phyloP scores from a whole-genome alignment of 1,140 invertebrate genomes.

The Harpegnathos saltator region DNA sequence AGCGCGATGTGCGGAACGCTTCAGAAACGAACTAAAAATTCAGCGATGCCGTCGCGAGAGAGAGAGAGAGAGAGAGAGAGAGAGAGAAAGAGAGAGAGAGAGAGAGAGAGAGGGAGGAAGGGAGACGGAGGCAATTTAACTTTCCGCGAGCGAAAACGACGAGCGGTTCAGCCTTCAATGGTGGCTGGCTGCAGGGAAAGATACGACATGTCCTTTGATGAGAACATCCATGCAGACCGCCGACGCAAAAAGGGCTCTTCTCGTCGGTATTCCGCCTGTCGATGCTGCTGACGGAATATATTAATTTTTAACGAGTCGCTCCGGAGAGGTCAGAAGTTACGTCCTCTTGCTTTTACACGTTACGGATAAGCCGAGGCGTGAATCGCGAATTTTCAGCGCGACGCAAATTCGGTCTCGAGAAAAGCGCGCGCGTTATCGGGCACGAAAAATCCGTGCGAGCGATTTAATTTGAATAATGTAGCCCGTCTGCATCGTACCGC shows the following conservation, averaged over 20 bases:
- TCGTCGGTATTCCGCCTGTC: slow-evolving; percentile 43
- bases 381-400: slow-evolving; percentile 48
- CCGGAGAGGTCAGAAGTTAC: slow-evolving; percentile 13
- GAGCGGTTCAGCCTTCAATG: slow-evolving; percentile 15
- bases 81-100: slow-evolving; percentile 15
- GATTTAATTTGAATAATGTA: slow-evolving; percentile 54
- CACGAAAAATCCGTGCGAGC: slow-evolving; percentile 25
- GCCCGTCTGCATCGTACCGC: slow-evolving; percentile 13
- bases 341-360: slow-evolving; percentile 5
- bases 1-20: neutral
- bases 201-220: slow-evolving; percentile 61
- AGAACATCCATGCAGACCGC: slow-evolving; percentile 14
- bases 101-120: slow-evolving; percentile 20
- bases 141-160: slow-evolving; percentile 37
- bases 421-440: slow-evolving; percentile 24
- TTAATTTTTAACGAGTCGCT: slow-evolving; percentile 64
- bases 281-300: slow-evolving; percentile 66
- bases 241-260: slow-evolving; percentile 24
- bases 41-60: slow-evolving; percentile 34
- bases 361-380: neutral
- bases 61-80: neutral
- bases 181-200: neutral
- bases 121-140: slow-evolving; percentile 57
- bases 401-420: neutral
- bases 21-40: slow-evolving; percentile 64